phyloP scores from a whole-genome alignment of 30 jellyfish, hydroid and myxozoan species.

The Cassiopea xamachana region DNA sequence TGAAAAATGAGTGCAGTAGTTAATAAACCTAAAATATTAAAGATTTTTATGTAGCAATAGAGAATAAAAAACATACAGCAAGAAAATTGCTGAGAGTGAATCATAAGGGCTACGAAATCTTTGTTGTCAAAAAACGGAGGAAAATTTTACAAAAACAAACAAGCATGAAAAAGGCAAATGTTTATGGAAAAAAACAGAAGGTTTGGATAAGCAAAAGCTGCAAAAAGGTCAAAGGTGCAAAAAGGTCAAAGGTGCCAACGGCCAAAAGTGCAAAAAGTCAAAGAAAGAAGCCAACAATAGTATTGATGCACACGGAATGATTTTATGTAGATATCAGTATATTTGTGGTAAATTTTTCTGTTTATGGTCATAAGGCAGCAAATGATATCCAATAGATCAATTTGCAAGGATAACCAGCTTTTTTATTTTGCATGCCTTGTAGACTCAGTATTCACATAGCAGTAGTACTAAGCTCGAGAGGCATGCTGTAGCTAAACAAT shows the following conservation, averaged over 20 bases:
- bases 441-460: neutral
- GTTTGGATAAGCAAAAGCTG: too few relatives aligned
- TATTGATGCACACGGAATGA: too few relatives aligned
- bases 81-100: neutral
- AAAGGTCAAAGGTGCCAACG: too few relatives aligned
- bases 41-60: neutral
- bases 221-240: too few relatives aligned
- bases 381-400: neutral
- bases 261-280: too few relatives aligned
- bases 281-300: too few relatives aligned
- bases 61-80: neutral
- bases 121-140: neutral
- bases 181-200: too few relatives aligned
- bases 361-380: neutral
- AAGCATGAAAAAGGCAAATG: too few relatives aligned
- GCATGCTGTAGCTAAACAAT: neutral
- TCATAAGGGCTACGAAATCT: neutral
- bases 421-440: neutral
- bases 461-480: constrained; percentile 7
- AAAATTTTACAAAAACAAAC: too few relatives aligned
- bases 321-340: too few relatives aligned
- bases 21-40: too few relatives aligned
- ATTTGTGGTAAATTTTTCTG: neutral
- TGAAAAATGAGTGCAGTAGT: neutral
- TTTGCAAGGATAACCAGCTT: neutral